Percentiles rank a stretch among this genome's conserved stretches.
Evolutionary conservation across 2,888 invertebrate genomes (phyloP).

Genomic region (Dascillus cervinus): DNA sequence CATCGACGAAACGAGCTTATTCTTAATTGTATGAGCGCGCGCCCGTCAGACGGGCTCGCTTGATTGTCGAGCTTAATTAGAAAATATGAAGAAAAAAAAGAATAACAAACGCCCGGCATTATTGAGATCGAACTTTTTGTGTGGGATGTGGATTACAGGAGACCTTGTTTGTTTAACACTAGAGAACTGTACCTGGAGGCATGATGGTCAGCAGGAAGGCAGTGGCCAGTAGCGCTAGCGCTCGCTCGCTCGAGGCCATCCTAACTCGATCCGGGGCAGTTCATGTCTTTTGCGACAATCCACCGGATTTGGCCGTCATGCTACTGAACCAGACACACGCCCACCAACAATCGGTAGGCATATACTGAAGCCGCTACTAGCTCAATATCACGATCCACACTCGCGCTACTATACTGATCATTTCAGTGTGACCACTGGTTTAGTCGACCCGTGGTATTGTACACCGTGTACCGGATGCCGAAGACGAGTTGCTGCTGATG

Average conservation of each 20-base stretch:
- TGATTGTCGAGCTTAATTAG: too few species aligned
- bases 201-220: conserved; percentile 38
- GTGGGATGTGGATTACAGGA: too few species aligned
- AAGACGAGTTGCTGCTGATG: conserved; percentile 18
- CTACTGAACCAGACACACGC: conserved; percentile 26
- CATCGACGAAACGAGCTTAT: too few species aligned
- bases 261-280: conserved; percentile 33
- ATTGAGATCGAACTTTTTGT: too few species aligned
- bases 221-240: conserved; percentile 38
- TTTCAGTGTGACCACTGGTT: conserved; percentile 27
- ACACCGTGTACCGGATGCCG: conserved; percentile 17
- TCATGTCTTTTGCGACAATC: conserved; percentile 36
- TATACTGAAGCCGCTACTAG: conserved; percentile 31
- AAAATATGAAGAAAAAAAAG: too few species aligned
- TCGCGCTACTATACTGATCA: conserved; percentile 33
- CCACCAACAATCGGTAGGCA: conserved; percentile 13
- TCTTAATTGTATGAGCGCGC: too few species aligned
- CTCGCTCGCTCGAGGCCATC: conserved; percentile 36
- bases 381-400: conserved; percentile 32
- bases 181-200: conserved; percentile 41
- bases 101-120: too few species aligned
- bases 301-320: conserved; percentile 41
- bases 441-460: conserved; percentile 20
- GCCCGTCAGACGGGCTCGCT: too few species aligned
- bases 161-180: too few species aligned